Conservation (phyloP, 2,888 invertebrate species). For the Enchytraeus crypticus region DNA sequence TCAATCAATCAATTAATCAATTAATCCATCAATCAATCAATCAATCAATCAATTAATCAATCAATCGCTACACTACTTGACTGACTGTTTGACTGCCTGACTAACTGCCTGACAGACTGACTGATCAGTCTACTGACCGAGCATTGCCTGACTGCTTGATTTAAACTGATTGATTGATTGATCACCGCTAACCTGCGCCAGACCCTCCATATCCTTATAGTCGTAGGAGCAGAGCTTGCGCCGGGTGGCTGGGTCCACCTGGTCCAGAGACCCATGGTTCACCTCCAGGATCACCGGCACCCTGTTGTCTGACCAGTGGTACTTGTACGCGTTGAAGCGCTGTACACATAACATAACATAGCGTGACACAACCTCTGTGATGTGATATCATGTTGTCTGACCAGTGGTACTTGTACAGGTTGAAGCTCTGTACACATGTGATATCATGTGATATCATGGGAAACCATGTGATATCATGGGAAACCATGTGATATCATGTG, state of each 20-base stretch:
- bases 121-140: too few relatives aligned
- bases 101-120: too few relatives aligned
- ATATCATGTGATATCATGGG: conserved; percentile 24
- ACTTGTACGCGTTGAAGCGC: conserved; percentile 83
- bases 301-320: conserved; percentile 90
- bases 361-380: too few relatives aligned
- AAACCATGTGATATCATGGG: too few relatives aligned
- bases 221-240: conserved; percentile 71
- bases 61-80: too few relatives aligned
- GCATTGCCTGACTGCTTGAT: background rate
- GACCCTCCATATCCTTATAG: conserved; percentile 75
- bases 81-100: too few relatives aligned
- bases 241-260: conserved; percentile 78
- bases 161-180: background rate
- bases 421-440: conserved; percentile 72
- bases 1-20: too few relatives aligned
- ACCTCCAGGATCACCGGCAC: conserved; percentile 81
- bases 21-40: too few relatives aligned
- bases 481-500: too few relatives aligned
- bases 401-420: conserved; percentile 93
- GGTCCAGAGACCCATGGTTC: conserved; percentile 82
- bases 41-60: too few relatives aligned
- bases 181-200: conserved; percentile 51
- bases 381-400: conserved; percentile 82
- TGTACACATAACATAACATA: conserved; percentile 46